Evolutionary conservation across 1,140 invertebrate genomes (phyloP), one percentile per base, ranked within the genome.

Genomic region (Ceratosolen solmsi): DNA sequence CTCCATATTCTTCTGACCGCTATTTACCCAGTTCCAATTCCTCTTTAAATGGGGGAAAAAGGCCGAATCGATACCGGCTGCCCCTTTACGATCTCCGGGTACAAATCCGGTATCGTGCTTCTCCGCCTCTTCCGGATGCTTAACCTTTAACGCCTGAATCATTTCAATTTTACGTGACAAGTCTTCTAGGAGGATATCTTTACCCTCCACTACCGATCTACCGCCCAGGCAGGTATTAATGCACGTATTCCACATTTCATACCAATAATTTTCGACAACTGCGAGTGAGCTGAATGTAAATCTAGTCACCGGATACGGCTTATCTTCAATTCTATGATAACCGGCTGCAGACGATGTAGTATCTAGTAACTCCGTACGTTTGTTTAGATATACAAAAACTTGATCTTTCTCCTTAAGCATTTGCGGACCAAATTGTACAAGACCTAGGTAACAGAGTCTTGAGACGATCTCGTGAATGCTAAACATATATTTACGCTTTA

Each of bases 261-360:
- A 93, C 96, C 96, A 97, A 87, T 95, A 96, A n/a, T 93, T 92
- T 15, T 94, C 92, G 0, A 96, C 88, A 82, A 94, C 92, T 13
- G 92, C 86, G 1, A 92, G 86, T 4, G 87, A 90, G 0, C 91
- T 83, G 83, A 97, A 96, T 33, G 88, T 80, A 85, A 94, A 96
- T 0, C 86, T 87, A 0, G 92, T 87, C 17, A 88, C 83, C 0
- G 92, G 89, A 87, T 96, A 96, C 2, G 90, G 86, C 46, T 93
- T 93, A 3, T 94, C 91, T 27, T 93, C 93, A 1, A 96, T 92
- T 78, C 93, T 91, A 80, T 94, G 92, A 88, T 95, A 96, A 20
- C 94, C 93, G 1, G 93, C 92, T 0, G 92, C 89, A 7, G 94
- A 95, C 1, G 92, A 91, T 0, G 92, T 94, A 0, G 96, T 97